Evolutionary conservation across 2,888 invertebrate genomes (phyloP).

Genomic region (Agrilus cyanescens): DNA sequence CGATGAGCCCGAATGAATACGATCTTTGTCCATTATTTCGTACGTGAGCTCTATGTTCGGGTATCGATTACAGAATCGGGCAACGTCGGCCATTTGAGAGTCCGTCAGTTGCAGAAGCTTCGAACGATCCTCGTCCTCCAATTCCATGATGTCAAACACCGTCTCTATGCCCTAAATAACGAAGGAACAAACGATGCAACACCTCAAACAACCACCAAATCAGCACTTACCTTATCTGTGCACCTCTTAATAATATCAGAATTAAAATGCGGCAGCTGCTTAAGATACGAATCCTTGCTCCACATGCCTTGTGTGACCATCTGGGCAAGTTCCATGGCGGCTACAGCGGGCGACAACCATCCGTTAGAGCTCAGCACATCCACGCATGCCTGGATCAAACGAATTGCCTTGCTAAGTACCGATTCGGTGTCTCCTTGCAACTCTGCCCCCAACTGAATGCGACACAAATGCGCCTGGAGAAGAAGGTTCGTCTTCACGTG

Average conservation of each 20-base stretch:
- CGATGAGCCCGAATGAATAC: conserved; percentile 67
- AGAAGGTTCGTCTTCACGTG: conserved; percentile 93
- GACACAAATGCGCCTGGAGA: conserved; percentile 89
- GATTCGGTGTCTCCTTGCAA: conserved; percentile 90
- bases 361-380: conserved; percentile 90
- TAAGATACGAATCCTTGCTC: conserved; percentile 95
- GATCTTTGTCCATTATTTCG: conserved; percentile 74
- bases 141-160: conserved; percentile 91
- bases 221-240: conserved; percentile 64
- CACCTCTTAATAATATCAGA: conserved; percentile 81
- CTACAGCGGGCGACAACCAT: conserved; percentile 96
- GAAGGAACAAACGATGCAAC: not conserved
- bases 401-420: conserved; percentile 75
- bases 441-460: conserved; percentile 91
- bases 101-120: conserved; percentile 70
- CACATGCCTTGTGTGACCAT: conserved; percentile 99
- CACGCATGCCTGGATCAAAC: conserved; percentile 90
- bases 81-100: conserved; percentile 92
- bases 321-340: conserved; percentile 98
- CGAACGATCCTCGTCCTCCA: conserved; percentile 81
- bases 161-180: conserved; percentile 60
- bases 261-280: conserved; percentile 93
- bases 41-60: conserved; percentile 95
- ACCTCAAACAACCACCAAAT: not conserved
- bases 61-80: conserved; percentile 96